A percentile compares a stretch with the other conserved stretches of the same genome.
These are phyloP conservation scores for Gymnorhina tibicen DNA, from an alignment of 2,113 vertebrate genomes.

Conservation along the genomic window DNA sequence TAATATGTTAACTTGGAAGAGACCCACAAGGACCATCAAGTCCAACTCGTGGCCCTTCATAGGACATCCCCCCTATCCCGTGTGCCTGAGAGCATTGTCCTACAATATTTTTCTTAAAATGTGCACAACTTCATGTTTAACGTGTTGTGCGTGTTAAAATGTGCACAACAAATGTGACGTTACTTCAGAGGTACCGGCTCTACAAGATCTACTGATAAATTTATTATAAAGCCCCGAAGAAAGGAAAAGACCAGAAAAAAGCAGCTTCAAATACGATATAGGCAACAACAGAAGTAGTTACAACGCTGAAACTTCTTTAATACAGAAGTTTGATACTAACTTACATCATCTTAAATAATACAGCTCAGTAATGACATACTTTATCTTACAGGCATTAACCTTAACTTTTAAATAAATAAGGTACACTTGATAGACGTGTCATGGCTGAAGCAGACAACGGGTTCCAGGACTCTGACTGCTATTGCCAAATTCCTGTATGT, in stretches of 20 bases:
- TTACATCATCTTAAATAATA: slow-evolving; percentile 33
- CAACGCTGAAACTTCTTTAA: slow-evolving; percentile 65
- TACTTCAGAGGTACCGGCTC: background rate
- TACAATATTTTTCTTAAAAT: slow-evolving; percentile 41
- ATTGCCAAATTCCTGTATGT: slow-evolving; percentile 85
- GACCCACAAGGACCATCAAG: background rate
- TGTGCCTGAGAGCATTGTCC: background rate
- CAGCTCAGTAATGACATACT: background rate
- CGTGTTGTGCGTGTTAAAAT: too few relatives aligned
- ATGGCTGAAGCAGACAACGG: slow-evolving; percentile 38
- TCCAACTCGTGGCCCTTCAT: background rate
- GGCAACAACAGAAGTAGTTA: background rate
- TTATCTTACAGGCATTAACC: slow-evolving; percentile 10
- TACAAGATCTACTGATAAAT: slow-evolving; percentile 10
- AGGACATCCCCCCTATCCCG: background rate
- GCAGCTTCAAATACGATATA: slow-evolving; percentile 54
- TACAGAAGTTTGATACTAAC: slow-evolving; percentile 17
- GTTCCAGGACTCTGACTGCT: slow-evolving; percentile 70
- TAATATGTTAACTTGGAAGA: background rate
- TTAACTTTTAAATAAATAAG: slow-evolving; percentile 73
- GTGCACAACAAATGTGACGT: too few relatives aligned
- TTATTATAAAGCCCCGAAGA: slow-evolving; percentile 36
- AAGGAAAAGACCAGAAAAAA: slow-evolving; percentile 47
- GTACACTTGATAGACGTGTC: background rate
- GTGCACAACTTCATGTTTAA: too few relatives aligned